Evolutionary conservation across 2,113 vertebrate species (phyloP).

Genomic region (Amphilophus citrinellus): DNA sequence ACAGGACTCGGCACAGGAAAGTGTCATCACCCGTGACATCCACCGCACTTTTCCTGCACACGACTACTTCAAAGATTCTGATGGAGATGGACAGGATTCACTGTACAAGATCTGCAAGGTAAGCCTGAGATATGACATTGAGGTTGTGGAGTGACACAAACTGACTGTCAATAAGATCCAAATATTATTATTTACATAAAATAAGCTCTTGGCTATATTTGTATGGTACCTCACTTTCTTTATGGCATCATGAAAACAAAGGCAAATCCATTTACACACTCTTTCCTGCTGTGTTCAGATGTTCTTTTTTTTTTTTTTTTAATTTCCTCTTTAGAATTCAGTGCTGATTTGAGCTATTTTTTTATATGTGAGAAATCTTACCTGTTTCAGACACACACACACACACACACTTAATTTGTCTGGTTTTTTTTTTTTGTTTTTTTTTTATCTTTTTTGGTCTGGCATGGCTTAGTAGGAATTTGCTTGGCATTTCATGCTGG

Average conservation of each 20-base stretch:
- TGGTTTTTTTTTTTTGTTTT: neutral
- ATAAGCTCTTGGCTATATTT: neutral
- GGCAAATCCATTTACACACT: neutral
- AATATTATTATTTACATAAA: neutral
- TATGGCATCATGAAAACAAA: constrained; percentile 7
- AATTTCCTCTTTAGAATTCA: constrained; percentile 7
- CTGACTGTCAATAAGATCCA: neutral
- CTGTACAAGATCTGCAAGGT: constrained; percentile 99
- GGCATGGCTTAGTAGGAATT: constrained; percentile 32
- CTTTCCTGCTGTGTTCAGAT: neutral
- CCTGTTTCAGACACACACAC: neutral
- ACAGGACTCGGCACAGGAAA: constrained; percentile 94
- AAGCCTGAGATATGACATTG: constrained; percentile 14
- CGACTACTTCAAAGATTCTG: constrained; percentile 96
- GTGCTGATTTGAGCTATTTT: constrained; percentile 14
- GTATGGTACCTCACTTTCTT: neutral
- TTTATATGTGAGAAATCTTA: constrained; percentile 6
- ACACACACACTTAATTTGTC: neutral
- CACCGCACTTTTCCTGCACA: constrained; percentile 98
- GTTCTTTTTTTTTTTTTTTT: neutral
- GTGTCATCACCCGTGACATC: constrained; percentile 95
- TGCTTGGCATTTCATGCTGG: constrained; percentile 52
- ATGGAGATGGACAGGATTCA: constrained; percentile 96
- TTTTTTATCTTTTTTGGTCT: neutral
- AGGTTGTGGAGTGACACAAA: neutral